phyloP scores from a whole-genome alignment of 92 coral and sea anemone genomes.

The Galaxea fascicularis region DNA sequence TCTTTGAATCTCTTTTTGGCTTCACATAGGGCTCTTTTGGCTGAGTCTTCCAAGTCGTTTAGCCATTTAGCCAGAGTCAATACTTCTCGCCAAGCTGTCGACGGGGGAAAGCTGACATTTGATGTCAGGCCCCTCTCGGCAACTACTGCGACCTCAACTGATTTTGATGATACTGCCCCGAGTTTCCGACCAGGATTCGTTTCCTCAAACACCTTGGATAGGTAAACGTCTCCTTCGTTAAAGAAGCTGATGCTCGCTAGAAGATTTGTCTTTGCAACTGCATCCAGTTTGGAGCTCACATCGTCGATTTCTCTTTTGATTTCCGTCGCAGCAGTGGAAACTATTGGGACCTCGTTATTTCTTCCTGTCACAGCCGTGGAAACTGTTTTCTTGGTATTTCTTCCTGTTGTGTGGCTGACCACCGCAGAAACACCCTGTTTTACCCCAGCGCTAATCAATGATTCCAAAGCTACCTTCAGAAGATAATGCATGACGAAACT shows the following conservation, averaged over 20 bases:
- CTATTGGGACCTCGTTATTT: neutral
- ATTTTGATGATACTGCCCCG: neutral
- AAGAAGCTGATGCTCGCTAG: conserved; percentile 27
- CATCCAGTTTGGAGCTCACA: conserved; percentile 1
- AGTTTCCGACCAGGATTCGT: neutral
- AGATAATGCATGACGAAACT: neutral
- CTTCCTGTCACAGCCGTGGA: neutral
- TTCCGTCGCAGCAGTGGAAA: neutral
- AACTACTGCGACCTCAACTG: neutral
- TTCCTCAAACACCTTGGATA: conserved; percentile 1
- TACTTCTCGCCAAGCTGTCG: conserved; percentile 13
- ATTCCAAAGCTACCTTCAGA: conserved; percentile 3
- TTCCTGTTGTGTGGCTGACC: neutral
- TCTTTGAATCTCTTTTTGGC: conserved; percentile 51
- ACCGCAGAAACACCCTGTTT: neutral
- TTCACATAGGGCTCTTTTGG: conserved; percentile 8
- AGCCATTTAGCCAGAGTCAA: conserved; percentile 4
- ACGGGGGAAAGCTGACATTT: neutral
- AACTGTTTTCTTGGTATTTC: neutral
- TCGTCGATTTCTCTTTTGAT: neutral
- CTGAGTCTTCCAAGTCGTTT: conserved; percentile 7
- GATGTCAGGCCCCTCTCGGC: neutral
- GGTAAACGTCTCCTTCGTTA: conserved; percentile 29
- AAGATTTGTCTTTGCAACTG: conserved; percentile 19
- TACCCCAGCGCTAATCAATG: neutral